Base-by-base conservation (phyloP, 2,888 invertebrate genomes). In the Tiliacea aurago region DNA sequence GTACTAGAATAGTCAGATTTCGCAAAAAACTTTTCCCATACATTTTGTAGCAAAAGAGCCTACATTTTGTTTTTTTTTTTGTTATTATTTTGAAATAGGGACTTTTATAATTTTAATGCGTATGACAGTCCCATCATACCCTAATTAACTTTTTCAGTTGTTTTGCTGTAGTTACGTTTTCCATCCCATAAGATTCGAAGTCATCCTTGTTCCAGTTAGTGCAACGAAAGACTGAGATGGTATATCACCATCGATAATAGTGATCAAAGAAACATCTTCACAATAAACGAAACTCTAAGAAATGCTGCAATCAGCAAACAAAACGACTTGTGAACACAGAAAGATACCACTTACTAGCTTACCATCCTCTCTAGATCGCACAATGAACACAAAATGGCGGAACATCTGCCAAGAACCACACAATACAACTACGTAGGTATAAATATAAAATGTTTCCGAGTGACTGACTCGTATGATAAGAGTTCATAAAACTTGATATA, bases 401-500 rank as follows among this genome's bases (percentile, higher is more conserved):
- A 45, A 45, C 33, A 37, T 73, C 33, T 73, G 73, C 53, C 73
- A 70, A 43, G n/a, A 72, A 41, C 70, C 45, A 18, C 41, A 70
- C 23, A 28, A 20, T n/a, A 53, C 18, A 23, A 43, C 18, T 11
- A 11, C 1, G 18, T 41, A 23, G n/a, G n/a, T 23, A 69, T 3
- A 33, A 41, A 28, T 15, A 67, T 51, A 15, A 51, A 28, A 49
- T 28, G 20, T 41, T 41, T n/a, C 56, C 56, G 15, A 41, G 6
- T 11, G 15, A 41, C 49, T 43, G 18, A 11, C n/a, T 28, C 28
- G 10, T 5, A 28, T 28, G 2, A 2, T 28, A 28, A 18, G 18
- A 28, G 56, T 18, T 10, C 18, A 56, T 28, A 56, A 18, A 28
- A 28, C 10, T 56, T 28, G 28, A 18, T 10, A 10, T 10, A 10